Evolutionary conservation across 2,888 invertebrate genomes (phyloP).

Genomic region (Hofmannophila pseudospretella): DNA sequence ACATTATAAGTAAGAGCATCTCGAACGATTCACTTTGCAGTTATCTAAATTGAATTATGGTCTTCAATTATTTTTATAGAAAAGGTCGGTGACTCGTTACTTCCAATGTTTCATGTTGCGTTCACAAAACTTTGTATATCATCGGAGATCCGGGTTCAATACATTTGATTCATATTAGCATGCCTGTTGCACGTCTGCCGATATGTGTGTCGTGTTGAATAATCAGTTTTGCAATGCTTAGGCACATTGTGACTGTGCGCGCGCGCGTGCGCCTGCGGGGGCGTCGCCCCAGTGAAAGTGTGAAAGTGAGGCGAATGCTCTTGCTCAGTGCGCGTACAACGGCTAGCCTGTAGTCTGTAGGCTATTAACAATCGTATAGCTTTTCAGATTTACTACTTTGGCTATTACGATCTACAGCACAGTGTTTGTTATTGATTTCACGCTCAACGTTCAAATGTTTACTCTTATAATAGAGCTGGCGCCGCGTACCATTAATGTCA

Average conservation of each 20-base stretch:
- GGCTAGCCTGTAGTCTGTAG: slow-evolving; percentile 19
- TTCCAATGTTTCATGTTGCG: slow-evolving; percentile 28
- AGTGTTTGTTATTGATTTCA: too few relatives aligned
- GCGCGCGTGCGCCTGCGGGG: slow-evolving; percentile 44
- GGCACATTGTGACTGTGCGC: slow-evolving; percentile 34
- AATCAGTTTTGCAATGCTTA: slow-evolving; percentile 64
- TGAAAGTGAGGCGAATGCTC: slow-evolving; percentile 75
- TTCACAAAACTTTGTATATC: slow-evolving; percentile 20
- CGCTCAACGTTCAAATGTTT: too few relatives aligned
- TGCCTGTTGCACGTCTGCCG: slow-evolving; percentile 6
- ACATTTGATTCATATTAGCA: slow-evolving; percentile 10
- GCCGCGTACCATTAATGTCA: too few relatives aligned
- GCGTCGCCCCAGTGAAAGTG: slow-evolving; percentile 76
- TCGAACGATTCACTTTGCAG: slow-evolving; percentile 35
- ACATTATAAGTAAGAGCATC: slow-evolving; percentile 32
- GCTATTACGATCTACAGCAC: slow-evolving; percentile 19
- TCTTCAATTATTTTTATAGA: slow-evolving; percentile 30
- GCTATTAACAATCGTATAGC: slow-evolving; percentile 15
- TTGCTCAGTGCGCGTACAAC: slow-evolving; percentile 15
- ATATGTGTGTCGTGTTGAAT: slow-evolving; percentile 43
- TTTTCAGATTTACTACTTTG: slow-evolving; percentile 29
- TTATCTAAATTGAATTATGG: slow-evolving; percentile 47
- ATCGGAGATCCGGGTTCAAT: slow-evolving; percentile 11
- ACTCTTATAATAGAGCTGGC: too few relatives aligned
- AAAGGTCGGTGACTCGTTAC: slow-evolving; percentile 38